A percentile compares a stretch with the other conserved stretches of the same genome.
Conservation (phyloP, 2,113 vertebrate genomes). For the Rhynchomys soricoides region DNA sequence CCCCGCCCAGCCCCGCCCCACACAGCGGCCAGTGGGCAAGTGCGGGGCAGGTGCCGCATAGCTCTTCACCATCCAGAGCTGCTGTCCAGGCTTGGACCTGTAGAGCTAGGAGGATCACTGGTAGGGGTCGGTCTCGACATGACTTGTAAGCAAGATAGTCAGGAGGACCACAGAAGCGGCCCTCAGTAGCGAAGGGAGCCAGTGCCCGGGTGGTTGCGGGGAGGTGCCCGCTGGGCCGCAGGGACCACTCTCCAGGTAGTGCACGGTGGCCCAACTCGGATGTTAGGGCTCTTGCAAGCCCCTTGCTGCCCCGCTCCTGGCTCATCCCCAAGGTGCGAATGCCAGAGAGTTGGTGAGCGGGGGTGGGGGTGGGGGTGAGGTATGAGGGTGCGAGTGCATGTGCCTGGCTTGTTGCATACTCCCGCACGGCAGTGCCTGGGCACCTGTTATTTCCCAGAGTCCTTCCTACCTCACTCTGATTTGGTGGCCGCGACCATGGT, state of each 20-base stretch:
- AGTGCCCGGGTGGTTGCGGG: constrained; percentile 38
- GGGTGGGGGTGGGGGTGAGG: constrained; percentile 65
- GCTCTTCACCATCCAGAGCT: background rate
- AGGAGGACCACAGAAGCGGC: background rate
- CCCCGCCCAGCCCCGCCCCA: constrained; percentile 80
- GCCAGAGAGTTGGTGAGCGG: constrained; percentile 69
- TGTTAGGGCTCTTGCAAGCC: constrained; percentile 81
- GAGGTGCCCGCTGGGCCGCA: constrained; percentile 29
- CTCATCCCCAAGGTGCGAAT: constrained; percentile 62
- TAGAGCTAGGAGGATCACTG: background rate
- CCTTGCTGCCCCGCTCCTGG: constrained; percentile 56
- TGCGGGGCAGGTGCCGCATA: constrained; percentile 79
- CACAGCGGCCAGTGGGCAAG: constrained; percentile 77
- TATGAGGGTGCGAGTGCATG: constrained; percentile 74
- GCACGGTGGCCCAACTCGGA: constrained; percentile 16
- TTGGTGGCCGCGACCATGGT: constrained; percentile 88
- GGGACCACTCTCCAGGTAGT: constrained; percentile 8
- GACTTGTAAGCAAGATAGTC: constrained; percentile 18
- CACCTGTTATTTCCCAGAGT: constrained; percentile 59
- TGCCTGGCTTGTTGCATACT: constrained; percentile 73
- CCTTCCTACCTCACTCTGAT: constrained; percentile 59
- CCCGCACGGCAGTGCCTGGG: constrained; percentile 67
- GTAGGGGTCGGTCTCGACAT: constrained; percentile 43
- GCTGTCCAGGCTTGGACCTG: background rate
- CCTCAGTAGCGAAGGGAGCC: background rate